Evolutionary conservation across 2,113 vertebrate genomes (phyloP).

Genomic region (Pristiophorus japonicus): DNA sequence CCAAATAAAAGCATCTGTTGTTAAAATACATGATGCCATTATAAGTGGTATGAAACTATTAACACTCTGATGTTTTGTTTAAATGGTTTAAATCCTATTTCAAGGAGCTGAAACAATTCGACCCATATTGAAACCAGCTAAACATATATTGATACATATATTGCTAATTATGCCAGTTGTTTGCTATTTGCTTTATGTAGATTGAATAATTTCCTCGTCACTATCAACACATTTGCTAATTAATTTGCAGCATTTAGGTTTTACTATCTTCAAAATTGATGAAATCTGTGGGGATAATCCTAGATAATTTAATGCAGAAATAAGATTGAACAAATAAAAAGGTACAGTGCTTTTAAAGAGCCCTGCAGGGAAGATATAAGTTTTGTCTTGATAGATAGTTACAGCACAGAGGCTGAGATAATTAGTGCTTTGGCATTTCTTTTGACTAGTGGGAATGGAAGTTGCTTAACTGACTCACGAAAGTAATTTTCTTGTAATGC

Average conservation of each 20-base stretch:
- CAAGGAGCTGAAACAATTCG: slow-evolving; percentile 11
- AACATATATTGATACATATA: background rate
- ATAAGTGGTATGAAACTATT: slow-evolving; percentile 26
- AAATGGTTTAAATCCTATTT: slow-evolving; percentile 20
- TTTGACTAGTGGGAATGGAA: background rate
- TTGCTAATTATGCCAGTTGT: slow-evolving; percentile 16
- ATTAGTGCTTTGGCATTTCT: slow-evolving; percentile 25
- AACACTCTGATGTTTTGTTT: slow-evolving; percentile 33
- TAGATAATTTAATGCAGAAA: background rate
- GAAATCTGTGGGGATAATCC: background rate
- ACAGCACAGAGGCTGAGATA: background rate
- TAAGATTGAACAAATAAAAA: background rate
- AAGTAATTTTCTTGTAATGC: background rate
- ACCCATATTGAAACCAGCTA: background rate
- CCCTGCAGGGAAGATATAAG: background rate
- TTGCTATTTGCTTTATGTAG: slow-evolving; percentile 3
- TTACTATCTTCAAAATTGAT: background rate
- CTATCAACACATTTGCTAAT: background rate
- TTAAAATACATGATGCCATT: slow-evolving; percentile 29
- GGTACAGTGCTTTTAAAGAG: background rate
- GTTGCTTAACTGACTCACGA: background rate
- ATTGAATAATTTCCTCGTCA: background rate
- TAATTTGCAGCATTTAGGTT: background rate
- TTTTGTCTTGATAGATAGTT: slow-evolving; percentile 24
- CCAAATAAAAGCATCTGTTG: slow-evolving; percentile 34